Conservation (phyloP, 2,888 invertebrate genomes). For the Drosophila setosimentum region DNA sequence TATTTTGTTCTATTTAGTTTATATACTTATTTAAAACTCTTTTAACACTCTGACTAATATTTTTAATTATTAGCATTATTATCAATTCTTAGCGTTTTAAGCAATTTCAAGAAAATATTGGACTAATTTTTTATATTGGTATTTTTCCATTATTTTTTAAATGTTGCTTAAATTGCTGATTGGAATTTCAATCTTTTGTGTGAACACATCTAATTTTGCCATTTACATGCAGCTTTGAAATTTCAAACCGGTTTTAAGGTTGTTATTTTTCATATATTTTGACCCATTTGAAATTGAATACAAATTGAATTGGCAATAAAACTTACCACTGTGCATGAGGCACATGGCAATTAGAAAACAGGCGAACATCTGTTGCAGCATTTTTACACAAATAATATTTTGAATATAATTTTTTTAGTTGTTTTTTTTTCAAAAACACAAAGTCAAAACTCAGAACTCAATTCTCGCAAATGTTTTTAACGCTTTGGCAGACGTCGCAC, state of each 20-base stretch:
- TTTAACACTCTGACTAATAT: background rate
- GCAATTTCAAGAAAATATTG: background rate
- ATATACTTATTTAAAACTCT: background rate
- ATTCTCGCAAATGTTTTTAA: constrained; percentile 27
- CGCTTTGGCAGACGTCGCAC: constrained; percentile 52
- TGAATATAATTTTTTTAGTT: background rate
- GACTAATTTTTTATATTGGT: background rate
- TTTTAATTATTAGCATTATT: background rate
- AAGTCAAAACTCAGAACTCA: background rate
- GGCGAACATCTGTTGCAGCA: constrained; percentile 79
- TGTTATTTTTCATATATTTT: background rate
- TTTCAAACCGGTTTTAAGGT: constrained; percentile 34
- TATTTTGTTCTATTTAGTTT: background rate
- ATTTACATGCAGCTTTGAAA: background rate
- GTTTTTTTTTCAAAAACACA: constrained; percentile 4
- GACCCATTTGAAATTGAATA: constrained; percentile 1
- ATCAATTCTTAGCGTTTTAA: background rate
- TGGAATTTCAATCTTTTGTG: background rate
- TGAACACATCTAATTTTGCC: background rate
- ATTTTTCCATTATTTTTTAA: background rate
- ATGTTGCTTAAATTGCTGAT: background rate
- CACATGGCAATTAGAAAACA: constrained; percentile 77
- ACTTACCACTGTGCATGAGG: constrained; percentile 81
- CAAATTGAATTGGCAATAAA: background rate
- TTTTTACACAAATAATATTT: constrained; percentile 45